Percentiles rank a stretch among this genome's conserved stretches.
These are phyloP conservation scores for Tipula unca DNA, from an alignment of 2,888 invertebrate genomes.

Conservation along the genomic window DNA sequence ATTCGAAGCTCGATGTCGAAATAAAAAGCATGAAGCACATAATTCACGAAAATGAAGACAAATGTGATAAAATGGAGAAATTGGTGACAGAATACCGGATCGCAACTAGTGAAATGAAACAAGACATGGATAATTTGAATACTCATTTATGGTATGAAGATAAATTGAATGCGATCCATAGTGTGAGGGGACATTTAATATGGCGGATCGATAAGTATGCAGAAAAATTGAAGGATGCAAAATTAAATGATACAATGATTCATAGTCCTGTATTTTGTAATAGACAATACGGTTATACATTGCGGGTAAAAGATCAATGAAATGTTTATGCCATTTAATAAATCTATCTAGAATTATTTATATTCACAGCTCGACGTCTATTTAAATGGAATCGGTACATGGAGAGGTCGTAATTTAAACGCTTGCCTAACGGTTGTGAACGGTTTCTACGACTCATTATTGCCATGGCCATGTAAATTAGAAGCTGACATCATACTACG, in stretches of 20 bases:
- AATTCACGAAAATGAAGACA: slow-evolving; percentile 45
- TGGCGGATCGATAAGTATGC: slow-evolving; percentile 63
- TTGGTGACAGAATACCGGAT: slow-evolving; percentile 39
- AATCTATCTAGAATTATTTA: neutral
- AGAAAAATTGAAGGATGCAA: slow-evolving; percentile 57
- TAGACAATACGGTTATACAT: slow-evolving; percentile 63
- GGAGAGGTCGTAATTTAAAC: slow-evolving; percentile 65
- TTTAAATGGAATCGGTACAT: slow-evolving; percentile 66
- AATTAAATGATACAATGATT: slow-evolving; percentile 52
- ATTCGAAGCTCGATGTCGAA: slow-evolving; percentile 44
- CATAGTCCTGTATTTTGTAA: slow-evolving; percentile 62
- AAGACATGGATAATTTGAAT: slow-evolving; percentile 44
- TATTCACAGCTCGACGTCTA: slow-evolving; percentile 52
- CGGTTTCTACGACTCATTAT: slow-evolving; percentile 61
- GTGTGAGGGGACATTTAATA: slow-evolving; percentile 48
- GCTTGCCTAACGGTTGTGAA: slow-evolving; percentile 58
- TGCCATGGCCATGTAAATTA: slow-evolving; percentile 66
- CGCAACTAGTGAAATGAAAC: slow-evolving; percentile 42
- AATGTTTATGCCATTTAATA: neutral
- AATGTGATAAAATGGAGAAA: slow-evolving; percentile 44
- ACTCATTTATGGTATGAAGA: slow-evolving; percentile 38
- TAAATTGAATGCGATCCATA: slow-evolving; percentile 35
- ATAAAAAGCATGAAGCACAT: slow-evolving; percentile 45
- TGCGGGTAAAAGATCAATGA: slow-evolving; percentile 48
- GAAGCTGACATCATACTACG: slow-evolving; percentile 55